Evolutionary conservation across 1,140 invertebrate genomes (phyloP), one percentile per base, ranked within the genome.

Genomic region (Papilio polytes): DNA sequence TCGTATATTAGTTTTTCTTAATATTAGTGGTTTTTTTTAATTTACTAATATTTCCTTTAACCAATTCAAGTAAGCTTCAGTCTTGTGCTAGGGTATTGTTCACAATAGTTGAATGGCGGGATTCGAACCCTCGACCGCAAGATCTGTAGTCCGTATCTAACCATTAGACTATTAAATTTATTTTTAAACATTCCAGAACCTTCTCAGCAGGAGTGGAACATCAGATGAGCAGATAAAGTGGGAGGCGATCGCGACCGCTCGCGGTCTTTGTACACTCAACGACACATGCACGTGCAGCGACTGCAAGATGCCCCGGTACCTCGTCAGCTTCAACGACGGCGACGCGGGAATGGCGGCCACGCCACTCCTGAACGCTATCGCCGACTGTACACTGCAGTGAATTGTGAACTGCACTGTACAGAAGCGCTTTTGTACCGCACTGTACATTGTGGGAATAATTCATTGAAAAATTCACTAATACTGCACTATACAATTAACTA

Each of bases 201-300:
- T 94, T 0, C 85, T 94, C 22, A 89, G 78, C 76, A 84, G 88
- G 78, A 90, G 87, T 44, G 90, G 93, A 0, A 89, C 90, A 0
- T 44, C 89, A 6, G 90, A 93, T 56, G 92, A 94, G 63, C 89
- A 94, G 72, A 90, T 93, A 48, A 94, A 94, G 82, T 94, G 93
- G 93, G 91, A 94, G 74, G 93, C 92, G 2, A 94, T 94, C 2
- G 93, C 93, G 3, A 94, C 91, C 0, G 85, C 92, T 0, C 84
- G 93, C 1, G 93, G 93, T 0, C 86, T 94, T 0, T 94, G 93
- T 80, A 94, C 92, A 0, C 85, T 94, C 3, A 94, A 90, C 0
- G 93, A 93, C 85, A 93, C 82, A 76, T 94, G 93, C 78, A 89
- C 88, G 0, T 94, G 93, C 63, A 82, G 81, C 10, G 93, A 94